Evolutionary conservation across 2,888 invertebrate genomes (phyloP).

Genomic region (Celastrina argiolus): DNA sequence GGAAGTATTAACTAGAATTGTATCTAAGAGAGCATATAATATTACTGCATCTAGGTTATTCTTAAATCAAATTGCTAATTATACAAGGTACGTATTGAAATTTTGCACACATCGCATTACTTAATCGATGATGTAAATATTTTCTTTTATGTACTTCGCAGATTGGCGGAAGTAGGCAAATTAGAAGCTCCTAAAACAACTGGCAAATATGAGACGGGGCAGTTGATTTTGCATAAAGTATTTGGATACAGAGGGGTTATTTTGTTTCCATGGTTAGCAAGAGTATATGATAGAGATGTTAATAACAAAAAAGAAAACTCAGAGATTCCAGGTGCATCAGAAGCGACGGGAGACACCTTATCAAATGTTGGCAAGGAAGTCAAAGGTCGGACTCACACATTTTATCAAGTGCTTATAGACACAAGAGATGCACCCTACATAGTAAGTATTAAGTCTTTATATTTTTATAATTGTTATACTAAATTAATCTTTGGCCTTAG

Average conservation of each 20-base stretch:
- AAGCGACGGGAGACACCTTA: conserved; percentile 55
- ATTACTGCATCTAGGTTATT: conserved; percentile 60
- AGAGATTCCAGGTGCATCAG: conserved; percentile 47
- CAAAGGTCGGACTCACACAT: conserved; percentile 93
- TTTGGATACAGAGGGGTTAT: conserved; percentile 99
- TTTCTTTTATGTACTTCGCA: conserved; percentile 50
- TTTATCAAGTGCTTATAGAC: conserved; percentile 98
- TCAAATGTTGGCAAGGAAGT: conserved; percentile 87
- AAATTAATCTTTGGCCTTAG: neutral
- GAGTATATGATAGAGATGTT: conserved; percentile 95
- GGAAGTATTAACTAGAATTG: conserved; percentile 71
- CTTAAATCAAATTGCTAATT: conserved; percentile 64
- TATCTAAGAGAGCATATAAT: conserved; percentile 58
- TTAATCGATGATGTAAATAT: conserved; percentile 29
- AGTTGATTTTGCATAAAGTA: conserved; percentile 95
- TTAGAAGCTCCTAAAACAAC: conserved; percentile 90
- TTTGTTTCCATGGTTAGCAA: conserved; percentile 97
- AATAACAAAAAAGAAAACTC: conserved; percentile 81
- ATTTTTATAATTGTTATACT: conserved; percentile 7
- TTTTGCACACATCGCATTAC: neutral
- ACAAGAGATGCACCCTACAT: conserved; percentile 97
- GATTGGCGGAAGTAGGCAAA: conserved; percentile 96
- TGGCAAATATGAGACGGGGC: conserved; percentile 97
- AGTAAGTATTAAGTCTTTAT: conserved; percentile 77
- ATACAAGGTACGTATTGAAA: conserved; percentile 55